Base-by-base conservation (phyloP, 2,113 vertebrate species). In the Brienomyrus longianalis region DNA sequence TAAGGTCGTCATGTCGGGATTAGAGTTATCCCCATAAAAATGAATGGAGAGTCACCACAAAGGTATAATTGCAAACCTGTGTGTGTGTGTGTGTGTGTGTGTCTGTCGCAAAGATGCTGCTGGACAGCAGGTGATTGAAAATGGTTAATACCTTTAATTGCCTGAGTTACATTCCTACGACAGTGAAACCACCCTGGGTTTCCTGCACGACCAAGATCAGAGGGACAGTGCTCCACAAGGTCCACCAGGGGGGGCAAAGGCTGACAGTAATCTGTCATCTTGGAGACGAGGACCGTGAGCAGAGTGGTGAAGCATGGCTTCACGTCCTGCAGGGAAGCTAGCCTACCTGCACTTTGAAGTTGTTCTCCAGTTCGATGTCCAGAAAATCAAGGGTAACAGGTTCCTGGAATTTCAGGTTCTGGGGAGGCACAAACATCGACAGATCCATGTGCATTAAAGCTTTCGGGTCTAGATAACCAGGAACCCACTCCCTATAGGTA, bases 361-460 rank as follows among this genome's bases (percentile, higher is more conserved):
- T 95, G 89, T 97, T 97, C 92, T 97, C 96, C 91, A 97, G 89
- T 84, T 97, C 96, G 43, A 96, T 96, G 89, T 97, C 97, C 88
- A 97, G 95, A 92, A 97, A 97, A 95, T 97, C 97, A 94, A 97
- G 90, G 0, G 97, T 97, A 88, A 97, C 96, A 8, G 97, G 96
- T 90, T 97, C 97, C 95, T 97, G 96, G 90, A 96, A 97, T 97
- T 97, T 97, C 86, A 95, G 96, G 92, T 96, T 97, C 96, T 97
- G 93, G 90, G 92, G 92, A 54, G 94, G 86, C 95, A 93, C 10
- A 59, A 9, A 62, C 8, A n/a, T 2, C 51, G 1, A 62, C 8
- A 45, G 21, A 62, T 5, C 1, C 17, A 0, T 45, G 17, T 45
- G 13, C 31, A 83, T 77, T 48, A 21, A 83, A 83, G 21, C 80